phyloP scores from a whole-genome alignment of 2,113 vertebrate genomes.

The Mustela nigripes region DNA sequence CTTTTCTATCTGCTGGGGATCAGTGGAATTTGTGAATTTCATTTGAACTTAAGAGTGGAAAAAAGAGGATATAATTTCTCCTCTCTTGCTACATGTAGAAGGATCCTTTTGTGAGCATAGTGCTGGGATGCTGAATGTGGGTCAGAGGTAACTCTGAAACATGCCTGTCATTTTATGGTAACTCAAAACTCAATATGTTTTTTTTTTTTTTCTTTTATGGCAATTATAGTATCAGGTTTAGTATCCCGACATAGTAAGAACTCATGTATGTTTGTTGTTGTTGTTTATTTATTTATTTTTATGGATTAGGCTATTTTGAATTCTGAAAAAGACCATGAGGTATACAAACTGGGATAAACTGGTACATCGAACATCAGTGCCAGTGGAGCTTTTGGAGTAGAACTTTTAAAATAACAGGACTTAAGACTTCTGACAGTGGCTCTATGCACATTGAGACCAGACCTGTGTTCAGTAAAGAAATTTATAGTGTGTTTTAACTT shows the following conservation, averaged over 20 bases:
- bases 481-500: conserved; percentile 28
- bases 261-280: not conserved
- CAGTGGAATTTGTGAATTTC: not conserved
- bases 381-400: not conserved
- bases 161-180: not conserved
- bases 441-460: not conserved
- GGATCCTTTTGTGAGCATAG: not conserved
- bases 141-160: not conserved
- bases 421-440: not conserved
- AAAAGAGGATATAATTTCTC: not conserved
- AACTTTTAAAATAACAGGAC: conserved; percentile 1
- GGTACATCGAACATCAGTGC: not conserved
- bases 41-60: not conserved
- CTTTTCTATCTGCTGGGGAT: not conserved
- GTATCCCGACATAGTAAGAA: not conserved
- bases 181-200: not conserved
- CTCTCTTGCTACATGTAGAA: not conserved
- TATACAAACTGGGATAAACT: conserved; percentile 50
- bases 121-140: not conserved
- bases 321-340: not conserved
- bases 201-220: not conserved
- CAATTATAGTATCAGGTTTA: not conserved
- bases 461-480: not conserved
- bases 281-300: too few species aligned
- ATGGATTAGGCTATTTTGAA: not conserved